Conservation (phyloP, 53 echinoderm and acorn worm species). For the Crossaster papposus region DNA sequence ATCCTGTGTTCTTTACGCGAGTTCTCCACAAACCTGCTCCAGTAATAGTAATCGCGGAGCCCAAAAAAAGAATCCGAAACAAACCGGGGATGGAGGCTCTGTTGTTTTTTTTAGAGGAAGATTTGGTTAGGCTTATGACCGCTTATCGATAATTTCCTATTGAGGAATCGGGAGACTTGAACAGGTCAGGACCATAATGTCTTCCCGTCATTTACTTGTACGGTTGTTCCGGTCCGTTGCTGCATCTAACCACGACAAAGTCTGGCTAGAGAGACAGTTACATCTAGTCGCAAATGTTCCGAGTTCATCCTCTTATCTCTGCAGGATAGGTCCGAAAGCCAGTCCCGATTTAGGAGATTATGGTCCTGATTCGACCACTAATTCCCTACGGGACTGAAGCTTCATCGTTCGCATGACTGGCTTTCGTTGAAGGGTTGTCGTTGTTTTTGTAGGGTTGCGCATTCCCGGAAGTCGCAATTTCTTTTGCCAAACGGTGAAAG, state of each 20-base stretch:
- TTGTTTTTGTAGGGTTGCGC: background rate
- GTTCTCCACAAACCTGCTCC: background rate
- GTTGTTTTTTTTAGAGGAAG: background rate
- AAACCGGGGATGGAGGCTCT: background rate
- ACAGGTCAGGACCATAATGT: background rate
- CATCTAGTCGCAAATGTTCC: background rate
- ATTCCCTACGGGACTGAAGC: background rate
- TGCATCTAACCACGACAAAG: background rate
- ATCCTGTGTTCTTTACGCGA: background rate
- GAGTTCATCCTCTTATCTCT: background rate
- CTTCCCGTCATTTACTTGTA: background rate
- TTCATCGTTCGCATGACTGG: background rate
- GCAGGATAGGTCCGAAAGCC: background rate
- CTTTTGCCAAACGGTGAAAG: background rate
- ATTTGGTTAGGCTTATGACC: background rate
- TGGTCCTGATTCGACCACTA: background rate
- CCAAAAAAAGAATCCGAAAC: no score
- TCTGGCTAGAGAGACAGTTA: background rate
- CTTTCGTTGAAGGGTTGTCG: background rate
- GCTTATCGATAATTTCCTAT: background rate
- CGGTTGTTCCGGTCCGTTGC: no score
- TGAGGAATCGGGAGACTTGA: background rate
- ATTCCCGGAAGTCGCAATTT: background rate
- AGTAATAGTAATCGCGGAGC: background rate
- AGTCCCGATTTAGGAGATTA: conserved; percentile 10